Conservation (phyloP, 2,888 invertebrate species). For the Blomia tropicalis region DNA sequence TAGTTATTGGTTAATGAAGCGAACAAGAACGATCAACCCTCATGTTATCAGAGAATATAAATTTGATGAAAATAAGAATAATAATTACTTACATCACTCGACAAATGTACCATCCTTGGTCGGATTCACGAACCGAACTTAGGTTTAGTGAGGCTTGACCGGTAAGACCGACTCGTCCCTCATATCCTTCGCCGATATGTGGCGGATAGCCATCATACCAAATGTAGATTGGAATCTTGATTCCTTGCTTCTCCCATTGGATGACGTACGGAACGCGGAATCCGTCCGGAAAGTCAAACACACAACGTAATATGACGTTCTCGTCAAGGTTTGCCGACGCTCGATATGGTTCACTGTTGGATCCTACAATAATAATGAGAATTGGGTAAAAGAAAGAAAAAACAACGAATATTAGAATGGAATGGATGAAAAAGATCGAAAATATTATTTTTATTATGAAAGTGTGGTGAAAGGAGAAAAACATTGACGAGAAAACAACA, state of each 20-base stretch:
- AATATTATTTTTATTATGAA: too few species aligned
- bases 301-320: conserved; percentile 89
- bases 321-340: conserved; percentile 76
- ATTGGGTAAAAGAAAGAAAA: not conserved
- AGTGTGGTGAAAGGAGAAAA: too few species aligned
- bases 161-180: conserved; percentile 74
- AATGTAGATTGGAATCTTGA: conserved; percentile 91
- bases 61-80: too few species aligned
- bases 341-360: conserved; percentile 14
- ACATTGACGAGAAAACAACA: too few species aligned
- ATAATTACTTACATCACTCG: too few species aligned
- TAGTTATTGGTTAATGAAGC: too few species aligned
- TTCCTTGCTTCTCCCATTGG: conserved; percentile 96
- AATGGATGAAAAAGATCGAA: too few species aligned
- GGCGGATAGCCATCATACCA: conserved; percentile 95
- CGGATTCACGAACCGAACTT: conserved; percentile 77
- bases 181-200: conserved; percentile 85
- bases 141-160: conserved; percentile 83
- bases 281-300: conserved; percentile 72
- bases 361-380: not conserved
- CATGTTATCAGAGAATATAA: too few species aligned
- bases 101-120: conserved; percentile 97
- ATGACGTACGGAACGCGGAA: conserved; percentile 66
- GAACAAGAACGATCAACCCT: too few species aligned
- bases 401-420: not conserved